Conservation (phyloP, 1,140 invertebrate species). For the Diplogasteroides magnus region DNA sequence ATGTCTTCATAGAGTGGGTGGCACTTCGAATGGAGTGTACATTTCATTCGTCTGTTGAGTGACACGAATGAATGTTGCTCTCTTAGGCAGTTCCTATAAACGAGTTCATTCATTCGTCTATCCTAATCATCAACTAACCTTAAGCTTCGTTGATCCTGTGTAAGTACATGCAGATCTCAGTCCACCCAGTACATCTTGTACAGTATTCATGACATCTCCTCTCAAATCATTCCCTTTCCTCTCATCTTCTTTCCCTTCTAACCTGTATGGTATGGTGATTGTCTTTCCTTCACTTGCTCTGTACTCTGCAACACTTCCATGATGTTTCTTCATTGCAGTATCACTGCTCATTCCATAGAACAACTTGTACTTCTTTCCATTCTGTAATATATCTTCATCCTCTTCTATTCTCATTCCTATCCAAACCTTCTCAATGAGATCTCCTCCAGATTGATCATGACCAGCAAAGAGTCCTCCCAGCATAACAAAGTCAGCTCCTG, state of each 20-base stretch:
- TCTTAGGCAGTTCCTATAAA: slow-evolving; percentile 63
- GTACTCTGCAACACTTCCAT: slow-evolving; percentile 65
- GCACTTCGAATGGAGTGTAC: slow-evolving; percentile 57
- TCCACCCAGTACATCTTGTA: slow-evolving; percentile 81
- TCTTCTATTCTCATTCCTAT: background rate
- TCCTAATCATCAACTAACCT: slow-evolving; percentile 48
- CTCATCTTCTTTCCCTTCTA: background rate
- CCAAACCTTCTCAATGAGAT: slow-evolving; percentile 71
- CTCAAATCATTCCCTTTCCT: slow-evolving; percentile 36
- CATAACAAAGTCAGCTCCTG: slow-evolving; percentile 91
- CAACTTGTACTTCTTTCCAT: slow-evolving; percentile 68
- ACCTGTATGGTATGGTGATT: slow-evolving; percentile 76
- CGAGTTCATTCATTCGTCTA: slow-evolving; percentile 1
- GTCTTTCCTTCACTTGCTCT: slow-evolving; percentile 88
- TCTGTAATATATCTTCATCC: background rate
- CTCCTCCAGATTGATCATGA: slow-evolving; percentile 84
- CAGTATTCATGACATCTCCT: slow-evolving; percentile 75
- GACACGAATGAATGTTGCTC: slow-evolving; percentile 85
- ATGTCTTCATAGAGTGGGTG: too few relatives aligned
- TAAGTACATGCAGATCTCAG: slow-evolving; percentile 86
- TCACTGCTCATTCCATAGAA: slow-evolving; percentile 92
- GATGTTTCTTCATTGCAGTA: slow-evolving; percentile 87
- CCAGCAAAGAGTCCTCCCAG: slow-evolving; percentile 89
- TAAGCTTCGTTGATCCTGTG: slow-evolving; percentile 76
- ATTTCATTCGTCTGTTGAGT: slow-evolving; percentile 81